Conservation (phyloP, 2,888 invertebrate species). For the Pristionchus exspectatus region DNA sequence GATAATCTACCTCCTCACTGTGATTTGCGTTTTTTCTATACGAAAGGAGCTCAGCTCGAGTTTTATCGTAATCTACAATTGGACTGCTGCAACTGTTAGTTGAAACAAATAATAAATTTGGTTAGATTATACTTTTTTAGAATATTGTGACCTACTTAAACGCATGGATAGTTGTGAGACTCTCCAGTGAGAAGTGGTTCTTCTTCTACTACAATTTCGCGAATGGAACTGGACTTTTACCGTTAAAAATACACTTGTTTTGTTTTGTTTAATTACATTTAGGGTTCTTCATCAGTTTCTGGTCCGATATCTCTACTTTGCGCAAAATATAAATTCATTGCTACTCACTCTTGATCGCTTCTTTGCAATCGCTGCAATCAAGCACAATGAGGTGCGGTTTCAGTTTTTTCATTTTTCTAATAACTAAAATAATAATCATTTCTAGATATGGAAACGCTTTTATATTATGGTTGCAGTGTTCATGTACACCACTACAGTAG, state of each 20-base stretch:
- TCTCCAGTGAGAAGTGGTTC: not conserved
- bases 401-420: not conserved
- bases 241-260: not conserved
- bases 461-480: not conserved
- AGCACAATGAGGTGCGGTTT: not conserved
- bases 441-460: not conserved
- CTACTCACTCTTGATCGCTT: not conserved
- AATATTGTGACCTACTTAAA: not conserved
- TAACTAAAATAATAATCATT: not conserved
- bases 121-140: not conserved
- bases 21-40: not conserved
- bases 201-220: not conserved
- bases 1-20: not conserved
- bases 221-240: not conserved
- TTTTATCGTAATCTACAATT: not conserved
- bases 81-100: not conserved
- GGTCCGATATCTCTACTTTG: not conserved
- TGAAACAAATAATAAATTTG: not conserved
- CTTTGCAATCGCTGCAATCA: not conserved
- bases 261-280: not conserved
- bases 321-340: not conserved
- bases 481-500: not conserved
- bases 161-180: not conserved
- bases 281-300: not conserved
- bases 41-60: not conserved